A percentile compares a stretch with the other conserved stretches of the same genome.
These are phyloP conservation scores for Pentalonia nigronervosa DNA, from an alignment of 1,140 invertebrate species.

Conservation along the genomic window DNA sequence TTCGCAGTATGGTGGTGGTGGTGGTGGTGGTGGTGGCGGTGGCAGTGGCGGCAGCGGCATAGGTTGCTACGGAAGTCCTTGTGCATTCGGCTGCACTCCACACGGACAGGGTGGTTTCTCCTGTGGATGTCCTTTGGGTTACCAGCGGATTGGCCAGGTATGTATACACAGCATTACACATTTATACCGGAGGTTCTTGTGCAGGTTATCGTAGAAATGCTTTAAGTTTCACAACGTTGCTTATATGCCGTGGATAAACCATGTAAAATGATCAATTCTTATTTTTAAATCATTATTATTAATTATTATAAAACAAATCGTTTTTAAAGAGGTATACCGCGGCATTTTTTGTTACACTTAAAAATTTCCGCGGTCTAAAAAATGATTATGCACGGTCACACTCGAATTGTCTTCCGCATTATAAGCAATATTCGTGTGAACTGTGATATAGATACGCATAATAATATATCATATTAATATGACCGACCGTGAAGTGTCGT, in stretches of 20 bases:
- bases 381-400: not conserved
- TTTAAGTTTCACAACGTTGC: not conserved
- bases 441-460: no score
- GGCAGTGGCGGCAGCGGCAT: slow-evolving; percentile 61
- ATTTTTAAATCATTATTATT: no score
- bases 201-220: no score
- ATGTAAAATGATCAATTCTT: not conserved
- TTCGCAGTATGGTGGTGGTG: not conserved
- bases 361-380: not conserved
- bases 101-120: slow-evolving; percentile 70
- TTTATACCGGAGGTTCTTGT: not conserved
- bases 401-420: not conserved
- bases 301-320: no score
- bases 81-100: slow-evolving; percentile 80
- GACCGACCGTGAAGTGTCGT: no score
- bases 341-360: not conserved
- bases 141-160: slow-evolving; percentile 75
- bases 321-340: not conserved
- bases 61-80: slow-evolving; percentile 75
- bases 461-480: no score
- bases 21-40: not conserved
- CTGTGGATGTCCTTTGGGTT: slow-evolving; percentile 84
- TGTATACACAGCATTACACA: not conserved
- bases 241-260: not conserved
- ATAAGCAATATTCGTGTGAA: no score